Evolutionary conservation across 2,113 vertebrate species (phyloP).

Genomic region (Callopanchax toddi): DNA sequence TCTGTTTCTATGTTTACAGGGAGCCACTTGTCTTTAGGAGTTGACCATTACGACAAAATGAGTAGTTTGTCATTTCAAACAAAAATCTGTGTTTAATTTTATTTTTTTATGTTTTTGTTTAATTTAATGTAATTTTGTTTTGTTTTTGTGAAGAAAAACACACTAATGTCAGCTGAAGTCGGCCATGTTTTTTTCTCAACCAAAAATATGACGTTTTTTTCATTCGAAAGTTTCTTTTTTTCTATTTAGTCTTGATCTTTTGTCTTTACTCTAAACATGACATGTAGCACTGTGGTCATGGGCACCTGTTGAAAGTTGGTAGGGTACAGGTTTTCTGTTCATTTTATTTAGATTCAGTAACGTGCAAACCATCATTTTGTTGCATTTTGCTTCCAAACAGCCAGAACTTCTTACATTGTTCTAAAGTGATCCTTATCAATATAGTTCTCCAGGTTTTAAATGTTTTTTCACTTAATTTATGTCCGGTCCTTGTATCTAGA

Average conservation of each 20-base stretch:
- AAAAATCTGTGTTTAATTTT: no score
- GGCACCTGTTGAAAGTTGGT: neutral
- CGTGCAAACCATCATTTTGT: neutral
- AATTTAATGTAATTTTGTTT: no score
- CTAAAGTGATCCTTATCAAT: neutral
- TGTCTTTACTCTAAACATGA: neutral
- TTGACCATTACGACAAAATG: no score
- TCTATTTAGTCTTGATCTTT: no score
- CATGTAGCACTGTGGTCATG: constrained; percentile 2
- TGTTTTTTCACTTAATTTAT: neutral
- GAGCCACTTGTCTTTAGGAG: neutral
- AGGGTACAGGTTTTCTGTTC: no score
- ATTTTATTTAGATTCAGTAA: neutral
- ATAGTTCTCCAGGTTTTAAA: neutral
- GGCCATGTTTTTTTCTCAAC: no score
- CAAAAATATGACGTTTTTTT: no score
- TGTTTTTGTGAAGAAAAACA: no score
- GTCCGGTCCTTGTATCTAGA: neutral
- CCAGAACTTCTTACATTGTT: neutral
- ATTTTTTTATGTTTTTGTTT: no score
- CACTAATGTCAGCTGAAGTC: no score
- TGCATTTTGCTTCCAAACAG: neutral
- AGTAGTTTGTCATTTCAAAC: no score
- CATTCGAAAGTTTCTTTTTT: no score
- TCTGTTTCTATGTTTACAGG: neutral